Percentiles rank a stretch among this genome's conserved stretches.
These are phyloP conservation scores for Colostygia pectinataria DNA, from an alignment of 2,888 invertebrate species.

Conservation along the genomic window DNA sequence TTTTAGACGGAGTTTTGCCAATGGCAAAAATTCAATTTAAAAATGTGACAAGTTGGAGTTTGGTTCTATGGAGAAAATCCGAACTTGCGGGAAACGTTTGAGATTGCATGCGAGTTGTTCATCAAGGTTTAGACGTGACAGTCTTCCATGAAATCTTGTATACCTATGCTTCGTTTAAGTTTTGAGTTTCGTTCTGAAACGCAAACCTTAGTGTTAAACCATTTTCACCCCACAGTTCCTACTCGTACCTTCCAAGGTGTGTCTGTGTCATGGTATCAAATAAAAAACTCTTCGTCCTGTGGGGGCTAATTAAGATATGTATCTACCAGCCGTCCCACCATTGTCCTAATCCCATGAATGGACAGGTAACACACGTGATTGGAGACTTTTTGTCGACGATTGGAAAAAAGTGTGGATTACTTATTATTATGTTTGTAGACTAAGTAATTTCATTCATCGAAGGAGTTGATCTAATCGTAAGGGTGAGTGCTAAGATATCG, in stretches of 20 bases:
- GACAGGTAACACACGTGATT: slow-evolving; percentile 28
- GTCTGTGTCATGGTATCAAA: slow-evolving; percentile 61
- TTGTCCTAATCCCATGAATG: slow-evolving; percentile 40
- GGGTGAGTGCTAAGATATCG: not conserved
- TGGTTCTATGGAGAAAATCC: too few relatives aligned
- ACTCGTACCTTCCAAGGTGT: slow-evolving; percentile 1
- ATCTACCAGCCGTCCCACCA: slow-evolving; percentile 75
- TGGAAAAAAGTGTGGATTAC: slow-evolving; percentile 24
- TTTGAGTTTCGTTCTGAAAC: too few relatives aligned
- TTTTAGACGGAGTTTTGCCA: too few relatives aligned
- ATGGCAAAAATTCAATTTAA: too few relatives aligned
- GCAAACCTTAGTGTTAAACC: too few relatives aligned
- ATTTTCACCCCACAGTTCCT: slow-evolving; percentile 3
- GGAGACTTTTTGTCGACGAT: slow-evolving; percentile 25
- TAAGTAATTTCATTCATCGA: not conserved
- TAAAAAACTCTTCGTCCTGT: slow-evolving; percentile 70
- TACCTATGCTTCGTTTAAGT: too few relatives aligned
- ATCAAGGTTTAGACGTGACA: too few relatives aligned
- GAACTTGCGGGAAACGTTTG: too few relatives aligned
- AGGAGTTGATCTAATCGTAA: slow-evolving; percentile 3
- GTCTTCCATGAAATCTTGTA: too few relatives aligned
- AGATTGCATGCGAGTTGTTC: too few relatives aligned
- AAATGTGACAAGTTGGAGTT: too few relatives aligned
- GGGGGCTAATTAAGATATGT: slow-evolving; percentile 83
- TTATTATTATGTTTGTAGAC: too few relatives aligned